A percentile compares a stretch with the other conserved stretches of the same genome.
Conservation (phyloP, 2,888 invertebrate genomes). For the Acanthopleura granulata region DNA sequence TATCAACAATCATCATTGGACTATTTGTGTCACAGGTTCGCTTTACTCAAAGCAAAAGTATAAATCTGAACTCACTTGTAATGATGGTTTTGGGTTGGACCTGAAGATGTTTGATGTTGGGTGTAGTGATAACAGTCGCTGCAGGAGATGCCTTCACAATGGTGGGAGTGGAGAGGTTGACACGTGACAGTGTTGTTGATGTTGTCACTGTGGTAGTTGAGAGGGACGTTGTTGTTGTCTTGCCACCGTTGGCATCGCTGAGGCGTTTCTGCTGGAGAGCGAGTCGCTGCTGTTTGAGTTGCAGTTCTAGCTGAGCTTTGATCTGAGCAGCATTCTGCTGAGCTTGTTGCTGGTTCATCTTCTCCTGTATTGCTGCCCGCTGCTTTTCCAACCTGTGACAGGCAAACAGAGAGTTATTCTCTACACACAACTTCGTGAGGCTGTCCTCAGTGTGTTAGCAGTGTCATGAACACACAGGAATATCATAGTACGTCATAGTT, state of each 20-base stretch:
- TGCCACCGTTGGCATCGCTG: conserved; percentile 46
- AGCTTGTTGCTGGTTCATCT: conserved; percentile 43
- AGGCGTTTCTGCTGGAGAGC: conserved; percentile 88
- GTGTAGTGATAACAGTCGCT: conserved; percentile 27
- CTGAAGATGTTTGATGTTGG: conserved; percentile 50
- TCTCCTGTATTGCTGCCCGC: conserved; percentile 68
- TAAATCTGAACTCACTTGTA: conserved; percentile 27
- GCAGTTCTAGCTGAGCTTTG: conserved; percentile 89
- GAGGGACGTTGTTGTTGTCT: conserved; percentile 27
- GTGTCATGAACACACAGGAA: no score
- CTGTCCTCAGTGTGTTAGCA: no score
- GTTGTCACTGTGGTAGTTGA: conserved; percentile 10
- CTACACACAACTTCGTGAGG: no score
- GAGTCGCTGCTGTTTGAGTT: conserved; percentile 87
- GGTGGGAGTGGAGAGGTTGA: conserved; percentile 40
- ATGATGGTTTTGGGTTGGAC: conserved; percentile 55
- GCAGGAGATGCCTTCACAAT: conserved; percentile 38
- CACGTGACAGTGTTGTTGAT: background rate
- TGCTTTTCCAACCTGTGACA: conserved; percentile 66
- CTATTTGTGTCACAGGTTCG: no score
- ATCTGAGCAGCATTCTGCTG: conserved; percentile 66
- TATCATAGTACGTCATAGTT: no score
- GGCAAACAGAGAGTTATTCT: no score
- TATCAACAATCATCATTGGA: no score
- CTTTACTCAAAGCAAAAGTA: conserved; percentile 24